Base-by-base conservation (phyloP, 2,797 vertebrate species). In the Coregonus ussuriensis region DNA sequence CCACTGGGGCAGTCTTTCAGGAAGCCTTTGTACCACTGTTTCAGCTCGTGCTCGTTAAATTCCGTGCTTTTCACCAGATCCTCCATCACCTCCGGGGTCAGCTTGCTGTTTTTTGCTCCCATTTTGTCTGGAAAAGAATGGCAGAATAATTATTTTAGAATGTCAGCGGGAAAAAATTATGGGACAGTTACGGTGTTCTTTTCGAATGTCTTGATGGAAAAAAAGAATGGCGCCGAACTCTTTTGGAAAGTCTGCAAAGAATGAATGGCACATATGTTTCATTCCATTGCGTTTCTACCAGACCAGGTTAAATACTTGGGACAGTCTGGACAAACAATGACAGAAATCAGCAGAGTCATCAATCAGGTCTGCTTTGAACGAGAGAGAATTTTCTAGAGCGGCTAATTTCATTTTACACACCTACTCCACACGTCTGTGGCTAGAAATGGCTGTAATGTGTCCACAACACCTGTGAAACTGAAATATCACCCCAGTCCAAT, bases 1-100 rank as follows among this genome's bases (percentile, higher is more conserved):
- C 96, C 96, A 0, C 89, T 96, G 0, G 96, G 96, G 82, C 96
- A 97, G 88, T 97, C 96, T 91, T 97, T 97, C 90, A 96, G 95
- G 87, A 97, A 97, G n/a, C 96, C 96, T 86, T 97, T 97, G 93
- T 97, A 97, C 96, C 96, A 97, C 90, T 97, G 96, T 92, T 97
- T 97, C 81, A 97, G 94, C 86, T 97, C 96, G 0, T 96, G 96
- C 81, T 97, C 96, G 0, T 97, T 97, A 89, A 97, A 97, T 88
- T 97, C 96, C 3, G 96, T 97, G 92, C 92, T 96, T 93, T 96
- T 97, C 91, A 96, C 95, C 92, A 97, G 93, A 88, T 97, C 96
- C 79, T 96, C 96, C 95, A 97, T 95, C 84, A 95, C 96, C 88
- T 97, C 96, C 6, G 96, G 96, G 84, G 96, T 95, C 90, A 97